Conservation (phyloP, 2,888 invertebrate species). For the Zaprionus bogoriensis region DNA sequence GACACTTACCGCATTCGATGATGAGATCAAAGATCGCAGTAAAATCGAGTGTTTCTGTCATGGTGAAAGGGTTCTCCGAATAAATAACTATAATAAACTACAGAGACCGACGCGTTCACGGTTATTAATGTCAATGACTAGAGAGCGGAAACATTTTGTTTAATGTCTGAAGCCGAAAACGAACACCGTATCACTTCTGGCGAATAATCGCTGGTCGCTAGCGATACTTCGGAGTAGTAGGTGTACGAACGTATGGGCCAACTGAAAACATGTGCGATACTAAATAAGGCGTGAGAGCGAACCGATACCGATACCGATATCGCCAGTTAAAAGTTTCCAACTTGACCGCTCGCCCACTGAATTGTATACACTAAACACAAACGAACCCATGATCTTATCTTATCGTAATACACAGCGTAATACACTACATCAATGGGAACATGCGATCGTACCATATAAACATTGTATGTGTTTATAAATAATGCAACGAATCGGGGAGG, state of each 20-base stretch:
- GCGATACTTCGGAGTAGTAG: conserved; percentile 17
- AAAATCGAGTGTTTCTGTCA: conserved; percentile 67
- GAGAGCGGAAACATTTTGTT: conserved; percentile 44
- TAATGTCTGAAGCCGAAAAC: conserved; percentile 12
- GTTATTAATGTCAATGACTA: conserved; percentile 19
- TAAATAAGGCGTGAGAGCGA: background rate
- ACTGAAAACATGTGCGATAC: conserved; percentile 48
- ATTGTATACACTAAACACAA: conserved; percentile 41
- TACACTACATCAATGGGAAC: background rate
- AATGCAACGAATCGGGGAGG: background rate
- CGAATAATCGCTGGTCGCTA: conserved; percentile 50
- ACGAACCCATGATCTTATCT: conserved; percentile 28
- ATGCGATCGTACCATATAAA: background rate
- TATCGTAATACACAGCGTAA: conserved; percentile 23
- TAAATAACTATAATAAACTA: conserved; percentile 5
- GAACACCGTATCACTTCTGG: conserved; percentile 41
- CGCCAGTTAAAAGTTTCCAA: conserved; percentile 51
- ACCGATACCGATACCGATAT: conserved; percentile 28
- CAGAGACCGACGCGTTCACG: conserved; percentile 11
- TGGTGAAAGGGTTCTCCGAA: conserved; percentile 26
- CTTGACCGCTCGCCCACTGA: conserved; percentile 46
- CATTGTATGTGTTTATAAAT: background rate
- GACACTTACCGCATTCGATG: conserved; percentile 64
- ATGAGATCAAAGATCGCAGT: conserved; percentile 75
- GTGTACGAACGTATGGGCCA: conserved; percentile 23